Base-by-base conservation (phyloP, 2,797 vertebrate genomes). In the Lacerta agilis region DNA sequence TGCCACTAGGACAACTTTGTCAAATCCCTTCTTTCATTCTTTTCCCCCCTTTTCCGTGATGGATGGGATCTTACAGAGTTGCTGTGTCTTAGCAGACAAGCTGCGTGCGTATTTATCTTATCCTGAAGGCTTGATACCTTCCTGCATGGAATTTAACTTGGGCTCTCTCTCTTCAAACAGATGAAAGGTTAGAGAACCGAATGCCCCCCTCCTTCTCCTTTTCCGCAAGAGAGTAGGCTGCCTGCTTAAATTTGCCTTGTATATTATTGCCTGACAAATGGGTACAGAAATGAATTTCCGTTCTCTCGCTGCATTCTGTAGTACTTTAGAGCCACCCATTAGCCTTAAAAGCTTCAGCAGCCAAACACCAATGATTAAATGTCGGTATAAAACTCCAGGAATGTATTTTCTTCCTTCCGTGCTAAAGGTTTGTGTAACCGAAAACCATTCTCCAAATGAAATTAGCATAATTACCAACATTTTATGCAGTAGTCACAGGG, bases 391-490 rank as follows among this genome's bases (percentile, higher is more conserved):
- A 69, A 66, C 89, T 33, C 66, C 82, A 4, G 67, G 17, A 82
- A 5, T 64, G 66, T 67, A n/a, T 86, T 79, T 1, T 79, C 66
- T 81, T 88, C 86, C 36, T 78, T 72, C 9, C 0, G 2, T 41
- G n/a, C 49, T 82, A 45, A 87, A 80, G 91, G 90, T 81, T 89
- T 87, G 69, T 38, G 10, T 88, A 86, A 82, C 91, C 73, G 93
- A 92, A 92, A 93, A 86, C 91, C 92, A 93, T 92, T 83, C 90
- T 87, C 92, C 87, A 91, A 93, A 91, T 94, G 92, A 92, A 90
- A 90, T 93, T 96, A 95, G 86, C 94, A 94, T 95, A 91, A 92
- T 92, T 92, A 67, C 84, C 49, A 87, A 91, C 89, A 94, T 93
- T 93, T 94, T 79, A 64, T 67, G 82, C 89, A 87, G 86, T 76